Base-by-base conservation (phyloP, 2,797 vertebrate genomes). In the Premnoplex brunnescens region DNA sequence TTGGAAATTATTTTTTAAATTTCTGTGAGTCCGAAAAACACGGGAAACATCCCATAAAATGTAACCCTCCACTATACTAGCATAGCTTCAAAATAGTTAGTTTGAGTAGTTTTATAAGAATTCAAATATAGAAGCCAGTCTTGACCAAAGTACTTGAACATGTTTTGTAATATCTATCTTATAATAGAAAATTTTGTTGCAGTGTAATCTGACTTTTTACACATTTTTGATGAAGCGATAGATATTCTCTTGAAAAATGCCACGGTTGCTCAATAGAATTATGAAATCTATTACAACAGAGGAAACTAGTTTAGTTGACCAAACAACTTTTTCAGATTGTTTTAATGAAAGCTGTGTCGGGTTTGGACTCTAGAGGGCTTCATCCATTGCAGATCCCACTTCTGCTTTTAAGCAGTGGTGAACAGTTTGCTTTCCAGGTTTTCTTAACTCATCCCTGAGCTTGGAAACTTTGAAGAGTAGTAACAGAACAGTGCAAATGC, bases 311-410 rank as follows among this genome's bases (percentile, higher is more conserved):
- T 84, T 69, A 79, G 34, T 69, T 94, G 46, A 63, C 41, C 41
- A 55, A 68, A 34, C 17, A 69, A 43, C 66, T 44, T 49, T 66
- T 66, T 21, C 58, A 54, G 43, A 36, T 68, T 75, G 30, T 67
- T 68, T 44, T 59, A 83, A 59, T 62, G 36, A 79, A 78, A 66
- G 88, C 55, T 86, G 6, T 88, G 67, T 56, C 8, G 6, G 6
- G 9, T 76, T 94, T 94, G 88, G 27, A 62, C 92, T 92, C 78
- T 92, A 96, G 94, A 89, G 95, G 88, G 94, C 95, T 91, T 88
- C 66, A 64, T 69, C 55, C 37, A 1, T 75, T 72, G 12, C 48
- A 59, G 32, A 63, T 81, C 12, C 43, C 26, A 39, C 28, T 81
- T 80, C 39, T 86, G 24, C n/a, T 72, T 84, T 78, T 37, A 55